These are phyloP conservation scores for Zaprionus davidi DNA, from an alignment of 1,140 invertebrate genomes.

Conservation along the genomic window DNA sequence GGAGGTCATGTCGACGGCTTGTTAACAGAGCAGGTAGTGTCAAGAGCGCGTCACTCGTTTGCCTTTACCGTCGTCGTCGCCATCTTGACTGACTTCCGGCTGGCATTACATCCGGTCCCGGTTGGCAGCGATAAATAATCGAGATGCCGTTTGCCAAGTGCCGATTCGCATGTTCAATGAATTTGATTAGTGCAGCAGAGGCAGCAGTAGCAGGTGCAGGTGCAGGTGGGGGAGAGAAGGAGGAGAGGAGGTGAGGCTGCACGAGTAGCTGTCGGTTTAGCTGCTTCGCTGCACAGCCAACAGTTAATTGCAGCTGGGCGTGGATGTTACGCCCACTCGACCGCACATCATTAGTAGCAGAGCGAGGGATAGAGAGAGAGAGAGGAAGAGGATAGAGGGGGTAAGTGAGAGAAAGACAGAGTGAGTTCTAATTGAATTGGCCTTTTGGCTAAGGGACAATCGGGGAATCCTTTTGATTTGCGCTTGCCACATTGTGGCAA, in stretches of 20 bases:
- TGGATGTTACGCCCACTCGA: slow-evolving; percentile 1
- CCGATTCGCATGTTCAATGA: slow-evolving; percentile 61
- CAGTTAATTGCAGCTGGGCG: slow-evolving; percentile 48
- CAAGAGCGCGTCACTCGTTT: slow-evolving; percentile 10
- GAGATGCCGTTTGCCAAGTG: slow-evolving; percentile 60
- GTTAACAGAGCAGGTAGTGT: slow-evolving; percentile 56
- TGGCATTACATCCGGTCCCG: slow-evolving; percentile 68
- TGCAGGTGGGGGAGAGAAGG: not conserved
- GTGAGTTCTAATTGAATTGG: slow-evolving; percentile 57
- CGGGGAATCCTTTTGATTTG: slow-evolving; percentile 50
- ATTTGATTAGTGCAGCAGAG: slow-evolving; percentile 62
- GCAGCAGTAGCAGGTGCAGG: not conserved
- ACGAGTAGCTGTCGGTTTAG: not conserved
- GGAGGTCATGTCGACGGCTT: slow-evolving; percentile 55
- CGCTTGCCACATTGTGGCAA: slow-evolving; percentile 38
- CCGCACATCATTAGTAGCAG: slow-evolving; percentile 1
- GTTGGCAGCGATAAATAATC: slow-evolving; percentile 60
- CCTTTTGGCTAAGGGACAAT: slow-evolving; percentile 46
- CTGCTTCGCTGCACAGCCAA: slow-evolving; percentile 37
- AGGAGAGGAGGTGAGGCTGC: not conserved
- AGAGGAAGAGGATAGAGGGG: slow-evolving; percentile 4
- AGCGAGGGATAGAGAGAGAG: not conserved
- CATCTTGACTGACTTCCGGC: slow-evolving; percentile 68
- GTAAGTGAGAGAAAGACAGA: slow-evolving; percentile 55
- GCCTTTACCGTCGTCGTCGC: slow-evolving; percentile 37